phyloP scores from a whole-genome alignment of 2,888 invertebrate species.

The Campoletis raptor region DNA sequence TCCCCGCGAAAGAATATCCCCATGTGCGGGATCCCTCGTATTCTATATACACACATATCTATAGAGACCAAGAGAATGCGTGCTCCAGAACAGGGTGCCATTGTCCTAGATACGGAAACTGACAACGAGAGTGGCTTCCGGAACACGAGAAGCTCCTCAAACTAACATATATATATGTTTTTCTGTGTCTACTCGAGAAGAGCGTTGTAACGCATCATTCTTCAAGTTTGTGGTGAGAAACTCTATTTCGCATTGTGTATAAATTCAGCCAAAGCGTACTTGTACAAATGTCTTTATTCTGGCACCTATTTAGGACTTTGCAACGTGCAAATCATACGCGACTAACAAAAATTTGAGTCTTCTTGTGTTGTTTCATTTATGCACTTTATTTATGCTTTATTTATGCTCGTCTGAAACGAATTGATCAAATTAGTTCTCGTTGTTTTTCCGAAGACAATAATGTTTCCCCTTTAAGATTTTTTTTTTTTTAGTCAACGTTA shows the following conservation, averaged over 20 bases:
- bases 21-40: conserved; percentile 67
- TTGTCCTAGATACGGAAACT: conserved; percentile 80
- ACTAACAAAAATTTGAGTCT: conserved; percentile 39
- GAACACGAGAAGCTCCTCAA: conserved; percentile 45
- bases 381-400: not conserved
- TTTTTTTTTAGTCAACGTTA: not conserved
- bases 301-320: conserved; percentile 37
- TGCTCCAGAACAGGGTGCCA: conserved; percentile 73
- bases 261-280: conserved; percentile 3
- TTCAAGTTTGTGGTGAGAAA: conserved; percentile 64
- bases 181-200: conserved; percentile 25
- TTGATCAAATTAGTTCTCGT: not conserved
- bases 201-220: conserved; percentile 41
- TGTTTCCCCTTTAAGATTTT: not conserved
- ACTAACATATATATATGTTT: conserved; percentile 4
- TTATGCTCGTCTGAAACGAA: conserved; percentile 5
- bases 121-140: conserved; percentile 75
- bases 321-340: conserved; percentile 43
- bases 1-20: conserved; percentile 70
- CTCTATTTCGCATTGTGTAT: conserved; percentile 20
- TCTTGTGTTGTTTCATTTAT: conserved; percentile 1
- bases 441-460: not conserved
- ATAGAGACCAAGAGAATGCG: conserved; percentile 32
- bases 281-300: not conserved
- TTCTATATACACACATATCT: conserved; percentile 43